A percentile compares a stretch with the other conserved stretches of the same genome.
Conservation (phyloP, 2,888 invertebrate genomes). For the Leptinotarsa juncta region DNA sequence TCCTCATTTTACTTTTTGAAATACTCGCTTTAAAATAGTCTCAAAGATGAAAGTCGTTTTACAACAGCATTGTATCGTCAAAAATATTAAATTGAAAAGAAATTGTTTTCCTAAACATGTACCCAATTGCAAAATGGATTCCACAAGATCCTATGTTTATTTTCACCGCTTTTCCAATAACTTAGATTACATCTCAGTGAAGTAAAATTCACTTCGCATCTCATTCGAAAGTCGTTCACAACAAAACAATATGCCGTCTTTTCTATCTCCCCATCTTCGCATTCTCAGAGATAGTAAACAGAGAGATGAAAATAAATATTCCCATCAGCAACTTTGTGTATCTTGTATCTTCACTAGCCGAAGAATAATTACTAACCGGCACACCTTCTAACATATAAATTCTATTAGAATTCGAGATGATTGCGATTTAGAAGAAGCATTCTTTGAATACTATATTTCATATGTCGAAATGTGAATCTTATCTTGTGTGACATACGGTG, state of each 20-base stretch:
- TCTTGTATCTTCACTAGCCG: conserved; percentile 1
- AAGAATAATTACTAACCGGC: conserved; percentile 14
- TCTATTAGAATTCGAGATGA: conserved; percentile 11
- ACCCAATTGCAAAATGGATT: neutral
- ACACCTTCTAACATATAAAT: conserved; percentile 16
- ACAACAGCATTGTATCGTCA: no score
- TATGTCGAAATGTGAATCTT: neutral
- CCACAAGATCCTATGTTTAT: neutral
- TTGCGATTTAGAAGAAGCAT: neutral
- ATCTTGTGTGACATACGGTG: neutral
- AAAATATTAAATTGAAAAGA: no score
- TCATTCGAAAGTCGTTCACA: neutral
- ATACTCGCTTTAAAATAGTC: no score
- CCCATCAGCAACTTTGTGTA: neutral
- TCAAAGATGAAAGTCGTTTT: no score
- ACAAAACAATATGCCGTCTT: conserved; percentile 2
- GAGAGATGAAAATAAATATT: conserved; percentile 7
- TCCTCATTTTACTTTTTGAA: no score
- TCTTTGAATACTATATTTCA: neutral
- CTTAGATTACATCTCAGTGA: neutral
- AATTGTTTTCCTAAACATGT: neutral
- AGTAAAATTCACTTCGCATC: neutral
- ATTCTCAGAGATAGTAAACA: neutral
- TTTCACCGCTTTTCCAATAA: neutral
- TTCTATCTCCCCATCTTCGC: conserved; percentile 14